Evolutionary conservation across 2,888 invertebrate species (phyloP), one percentile per base, ranked within the genome.

Genomic region (Ommatoiulus sabulosus): DNA sequence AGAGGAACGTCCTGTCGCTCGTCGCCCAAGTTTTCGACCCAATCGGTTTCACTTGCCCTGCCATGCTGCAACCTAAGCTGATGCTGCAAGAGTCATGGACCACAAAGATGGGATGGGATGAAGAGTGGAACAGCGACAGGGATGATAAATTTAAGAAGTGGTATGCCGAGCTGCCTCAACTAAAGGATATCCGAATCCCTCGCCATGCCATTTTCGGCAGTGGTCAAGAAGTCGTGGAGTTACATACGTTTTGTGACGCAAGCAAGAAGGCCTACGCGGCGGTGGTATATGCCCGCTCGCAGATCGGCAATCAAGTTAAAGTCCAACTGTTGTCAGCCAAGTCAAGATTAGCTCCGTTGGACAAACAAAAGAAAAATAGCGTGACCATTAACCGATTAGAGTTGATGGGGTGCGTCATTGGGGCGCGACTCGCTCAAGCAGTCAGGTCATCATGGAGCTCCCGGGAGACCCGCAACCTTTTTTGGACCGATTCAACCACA

Each of bases 41-140:
- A 0, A 20, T 85, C 6, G 85, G 85, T 17, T 17, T 85, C 1
- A 20, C 35, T n/a, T 85, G 85, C 6, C 35, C 85, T 44, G 85
- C 7, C 17, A 24, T 85, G 20, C 43, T 85, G 17, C 43, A n/a
- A 24, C 85, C 15, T 2, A 24, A n/a, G 35, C 17, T 85, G 43
- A 24, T 85, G 85, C 6, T 85, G 85, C 85, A 85, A 6, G 44
- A 86, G 15, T 44, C 86, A 7, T 86, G 44, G 86, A 44, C 48
- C 48, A 20, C 44, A 8, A 86, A 86, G 44, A n/a, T 86, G 44
- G 44, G n/a, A 46, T 86, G 44, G 86, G 86, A 86, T 86, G 86
- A 86, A 43, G 2, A 20, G 48, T 86, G 44, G 44, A 48, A 44
- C 48, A 20, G 20, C 44, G 86, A 43, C n/a, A 48, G n/a, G 8